phyloP scores from a whole-genome alignment of 2,797 vertebrate species.

The Bradypus variegatus region DNA sequence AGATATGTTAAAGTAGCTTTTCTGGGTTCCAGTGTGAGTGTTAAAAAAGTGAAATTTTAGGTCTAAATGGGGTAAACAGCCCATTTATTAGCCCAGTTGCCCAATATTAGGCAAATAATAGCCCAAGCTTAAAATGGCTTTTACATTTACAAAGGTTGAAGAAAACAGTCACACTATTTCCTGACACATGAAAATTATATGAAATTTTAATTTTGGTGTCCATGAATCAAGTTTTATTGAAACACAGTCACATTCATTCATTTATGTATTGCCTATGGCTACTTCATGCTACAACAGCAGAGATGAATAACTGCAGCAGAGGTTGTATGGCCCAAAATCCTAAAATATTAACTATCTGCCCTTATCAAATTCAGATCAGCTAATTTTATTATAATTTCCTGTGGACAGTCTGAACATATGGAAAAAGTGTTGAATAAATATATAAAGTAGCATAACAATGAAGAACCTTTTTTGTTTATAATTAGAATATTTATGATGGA shows the following conservation, averaged over 20 bases:
- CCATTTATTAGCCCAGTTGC: too few relatives aligned
- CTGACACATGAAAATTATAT: background rate
- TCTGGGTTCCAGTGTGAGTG: background rate
- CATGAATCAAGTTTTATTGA: slow-evolving; percentile 18
- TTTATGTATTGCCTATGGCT: background rate
- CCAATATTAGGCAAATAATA: too few relatives aligned
- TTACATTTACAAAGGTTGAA: too few relatives aligned
- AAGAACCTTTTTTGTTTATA: background rate
- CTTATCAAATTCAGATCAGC: slow-evolving; percentile 6
- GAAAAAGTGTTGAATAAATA: slow-evolving; percentile 1
- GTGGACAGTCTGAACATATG: background rate
- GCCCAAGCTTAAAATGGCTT: too few relatives aligned
- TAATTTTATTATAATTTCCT: slow-evolving; percentile 31
- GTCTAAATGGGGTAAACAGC: too few relatives aligned
- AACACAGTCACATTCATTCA: background rate
- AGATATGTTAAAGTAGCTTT: background rate
- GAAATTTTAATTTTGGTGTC: slow-evolving; percentile 23
- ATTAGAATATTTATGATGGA: slow-evolving; percentile 2
- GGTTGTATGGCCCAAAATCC: background rate
- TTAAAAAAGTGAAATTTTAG: background rate
- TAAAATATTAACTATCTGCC: slow-evolving; percentile 35
- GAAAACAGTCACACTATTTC: background rate
- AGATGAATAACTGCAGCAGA: background rate
- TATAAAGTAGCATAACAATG: slow-evolving; percentile 1
- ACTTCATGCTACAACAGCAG: background rate